Base-by-base conservation (phyloP, 2,797 vertebrate genomes). In the Hozukius guyotensis region DNA sequence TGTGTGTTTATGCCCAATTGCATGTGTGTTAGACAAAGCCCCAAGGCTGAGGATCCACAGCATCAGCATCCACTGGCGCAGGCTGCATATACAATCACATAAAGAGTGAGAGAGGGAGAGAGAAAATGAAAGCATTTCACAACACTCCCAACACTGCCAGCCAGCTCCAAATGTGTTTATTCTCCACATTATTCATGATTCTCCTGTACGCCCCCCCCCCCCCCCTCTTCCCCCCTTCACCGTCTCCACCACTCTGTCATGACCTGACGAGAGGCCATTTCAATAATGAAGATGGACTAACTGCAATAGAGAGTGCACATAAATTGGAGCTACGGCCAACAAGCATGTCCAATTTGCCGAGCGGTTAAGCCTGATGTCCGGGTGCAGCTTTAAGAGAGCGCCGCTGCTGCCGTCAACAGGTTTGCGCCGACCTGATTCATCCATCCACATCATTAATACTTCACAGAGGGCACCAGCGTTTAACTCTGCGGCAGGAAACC, bases 321-420 rank as follows among this genome's bases (percentile, higher is more conserved):
- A 94, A 93, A 94, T 93, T 92, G 92, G 86, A 88, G 89, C 91
- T 89, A 87, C 88, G 86, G 89, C 93, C 92, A 94, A 94, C 90
- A 91, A 94, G 93, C 93, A 94, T 94, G 92, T 95, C 93, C 92
- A 94, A 94, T 94, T 95, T 94, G 84, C 94, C 94, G 87, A 91
- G 87, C 92, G 89, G 94, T 94, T 94, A 94, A 93, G 91, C 86
- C 94, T 85, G 90, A 88, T 90, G 92, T 91, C 91, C 90, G 89
- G 88, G 87, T 81, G 86, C 87, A 85, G 89, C 84, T 92, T 92
- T 92, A 86, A 87, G 87, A 92, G 89, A 88, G 88, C 61, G 31
- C 78, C 25, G 59, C 55, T 63, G 87, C 83, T 72, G 72, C 88
- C 88, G 78, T 89, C 88, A 93, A 93, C 92, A 89, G 91, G 90